These are phyloP conservation scores for Hemichromis elongatus DNA, from an alignment of 2,113 vertebrate genomes.

Conservation along the genomic window DNA sequence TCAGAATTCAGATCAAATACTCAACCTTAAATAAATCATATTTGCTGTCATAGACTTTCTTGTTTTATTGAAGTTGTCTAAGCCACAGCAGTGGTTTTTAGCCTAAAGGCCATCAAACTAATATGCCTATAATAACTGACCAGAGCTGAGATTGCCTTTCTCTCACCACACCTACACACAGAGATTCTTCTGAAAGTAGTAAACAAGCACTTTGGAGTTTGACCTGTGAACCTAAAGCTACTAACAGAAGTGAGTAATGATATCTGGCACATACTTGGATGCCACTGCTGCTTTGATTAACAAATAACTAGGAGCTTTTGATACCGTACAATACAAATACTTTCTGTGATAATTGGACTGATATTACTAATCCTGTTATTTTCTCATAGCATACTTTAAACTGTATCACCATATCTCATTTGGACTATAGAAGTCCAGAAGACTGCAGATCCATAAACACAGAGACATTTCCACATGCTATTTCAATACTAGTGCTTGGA, in stretches of 20 bases:
- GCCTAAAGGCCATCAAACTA: neutral
- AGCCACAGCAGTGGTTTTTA: neutral
- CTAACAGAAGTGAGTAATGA: neutral
- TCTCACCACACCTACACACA: neutral
- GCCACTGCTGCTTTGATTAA: neutral
- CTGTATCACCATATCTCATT: slow-evolving; percentile 1
- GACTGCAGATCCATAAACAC: neutral
- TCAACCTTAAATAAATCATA: neutral
- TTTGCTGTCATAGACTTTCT: neutral
- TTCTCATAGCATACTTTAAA: neutral
- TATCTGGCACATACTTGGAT: neutral
- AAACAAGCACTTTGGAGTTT: slow-evolving; percentile 54
- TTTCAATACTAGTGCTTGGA: neutral
- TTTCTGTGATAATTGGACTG: neutral
- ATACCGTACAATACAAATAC: neutral
- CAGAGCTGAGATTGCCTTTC: neutral
- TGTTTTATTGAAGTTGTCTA: neutral
- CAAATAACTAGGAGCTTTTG: neutral
- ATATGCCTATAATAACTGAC: neutral
- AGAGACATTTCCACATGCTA: neutral
- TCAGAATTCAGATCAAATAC: neutral
- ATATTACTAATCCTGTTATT: neutral
- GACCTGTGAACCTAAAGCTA: slow-evolving; percentile 10
- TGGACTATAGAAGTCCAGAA: neutral
- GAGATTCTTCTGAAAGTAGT: slow-evolving; percentile 4